phyloP scores from a whole-genome alignment of 2,113 vertebrate species.

The Pangasianodon hypophthalmus region DNA sequence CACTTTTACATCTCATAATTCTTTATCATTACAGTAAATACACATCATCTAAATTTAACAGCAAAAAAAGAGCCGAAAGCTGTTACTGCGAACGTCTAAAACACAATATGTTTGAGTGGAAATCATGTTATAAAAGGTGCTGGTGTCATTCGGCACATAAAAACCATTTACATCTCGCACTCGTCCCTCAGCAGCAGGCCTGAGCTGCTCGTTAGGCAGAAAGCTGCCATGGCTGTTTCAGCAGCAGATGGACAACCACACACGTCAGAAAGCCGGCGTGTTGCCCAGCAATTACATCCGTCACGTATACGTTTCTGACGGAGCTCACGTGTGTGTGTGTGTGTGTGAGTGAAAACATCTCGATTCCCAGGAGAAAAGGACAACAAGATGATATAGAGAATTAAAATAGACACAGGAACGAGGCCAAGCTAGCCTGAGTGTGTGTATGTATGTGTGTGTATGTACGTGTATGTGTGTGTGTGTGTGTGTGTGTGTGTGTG shows the following conservation, averaged over 20 bases:
- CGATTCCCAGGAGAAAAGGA: constrained; percentile 25
- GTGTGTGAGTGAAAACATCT: constrained; percentile 16
- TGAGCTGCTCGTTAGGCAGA: constrained; percentile 63
- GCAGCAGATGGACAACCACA: constrained; percentile 62
- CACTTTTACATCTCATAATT: background rate
- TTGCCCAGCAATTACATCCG: constrained; percentile 49
- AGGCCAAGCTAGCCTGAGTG: background rate
- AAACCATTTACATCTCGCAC: constrained; percentile 41
- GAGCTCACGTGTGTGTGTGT: constrained; percentile 30
- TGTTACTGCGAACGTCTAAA: background rate
- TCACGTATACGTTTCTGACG: background rate
- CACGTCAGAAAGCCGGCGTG: constrained; percentile 54
- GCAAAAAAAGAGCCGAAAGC: background rate
- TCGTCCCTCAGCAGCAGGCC: constrained; percentile 39
- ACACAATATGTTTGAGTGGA: background rate
- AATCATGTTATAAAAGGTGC: background rate
- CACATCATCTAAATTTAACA: background rate
- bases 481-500: constrained; percentile 33
- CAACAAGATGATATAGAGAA: constrained; percentile 2
- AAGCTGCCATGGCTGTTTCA: constrained; percentile 62
- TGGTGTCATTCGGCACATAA: background rate
- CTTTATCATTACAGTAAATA: background rate
- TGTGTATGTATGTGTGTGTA: constrained; percentile 35
- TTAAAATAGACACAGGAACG: background rate
- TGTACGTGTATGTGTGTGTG: constrained; percentile 15